These are phyloP conservation scores for Cepaea hortensis DNA, from an alignment of 2,888 invertebrate genomes.

Conservation along the genomic window DNA sequence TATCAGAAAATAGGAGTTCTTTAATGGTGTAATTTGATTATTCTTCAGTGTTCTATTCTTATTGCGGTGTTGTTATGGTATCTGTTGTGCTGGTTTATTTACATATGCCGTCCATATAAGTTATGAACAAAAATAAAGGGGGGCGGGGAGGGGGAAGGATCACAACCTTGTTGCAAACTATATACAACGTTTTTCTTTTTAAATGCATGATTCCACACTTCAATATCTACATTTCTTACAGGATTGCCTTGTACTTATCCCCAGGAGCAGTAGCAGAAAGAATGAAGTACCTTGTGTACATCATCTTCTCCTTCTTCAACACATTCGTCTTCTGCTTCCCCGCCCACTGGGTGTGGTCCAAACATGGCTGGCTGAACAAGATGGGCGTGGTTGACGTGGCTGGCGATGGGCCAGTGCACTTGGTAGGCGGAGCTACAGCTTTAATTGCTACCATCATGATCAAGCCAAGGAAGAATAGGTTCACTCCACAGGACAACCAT, in stretches of 20 bases:
- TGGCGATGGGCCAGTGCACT: constrained; percentile 74
- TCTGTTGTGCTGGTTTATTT: too few species aligned
- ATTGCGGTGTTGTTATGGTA: too few species aligned
- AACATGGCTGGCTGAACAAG: constrained; percentile 84
- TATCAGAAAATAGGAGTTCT: too few species aligned
- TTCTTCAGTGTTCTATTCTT: too few species aligned
- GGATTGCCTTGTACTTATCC: background rate
- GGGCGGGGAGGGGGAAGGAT: too few species aligned
- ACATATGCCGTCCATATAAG: too few species aligned
- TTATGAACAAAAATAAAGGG: too few species aligned
- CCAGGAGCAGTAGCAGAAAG: constrained; percentile 69
- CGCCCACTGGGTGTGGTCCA: constrained; percentile 76
- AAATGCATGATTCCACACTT: background rate
- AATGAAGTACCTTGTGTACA: constrained; percentile 66
- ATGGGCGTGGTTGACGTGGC: constrained; percentile 94
- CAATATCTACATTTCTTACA: background rate
- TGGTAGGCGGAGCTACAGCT: constrained; percentile 70
- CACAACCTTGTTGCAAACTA: too few species aligned
- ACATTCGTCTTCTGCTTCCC: constrained; percentile 72
- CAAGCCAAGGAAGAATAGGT: constrained; percentile 69
- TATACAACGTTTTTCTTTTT: background rate
- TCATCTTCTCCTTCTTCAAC: constrained; percentile 68
- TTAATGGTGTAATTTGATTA: too few species aligned
- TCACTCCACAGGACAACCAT: constrained; percentile 56
- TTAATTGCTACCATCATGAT: constrained; percentile 69